phyloP scores from a whole-genome alignment of 1,140 invertebrate genomes.

The Vanessa atalanta region DNA sequence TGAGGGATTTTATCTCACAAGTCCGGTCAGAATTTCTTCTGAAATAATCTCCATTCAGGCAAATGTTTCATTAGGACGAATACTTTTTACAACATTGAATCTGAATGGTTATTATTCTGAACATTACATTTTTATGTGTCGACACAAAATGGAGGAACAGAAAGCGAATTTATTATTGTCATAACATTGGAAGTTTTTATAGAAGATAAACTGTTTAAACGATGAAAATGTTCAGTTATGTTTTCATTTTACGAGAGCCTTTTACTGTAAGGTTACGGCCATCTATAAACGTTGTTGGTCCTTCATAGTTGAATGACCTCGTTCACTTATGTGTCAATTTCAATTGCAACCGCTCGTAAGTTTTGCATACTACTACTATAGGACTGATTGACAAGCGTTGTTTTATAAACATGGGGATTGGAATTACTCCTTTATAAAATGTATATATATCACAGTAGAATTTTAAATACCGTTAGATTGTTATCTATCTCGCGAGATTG shows the following conservation, averaged over 20 bases:
- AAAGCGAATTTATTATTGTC: constrained; percentile 56
- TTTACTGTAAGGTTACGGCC: constrained; percentile 40
- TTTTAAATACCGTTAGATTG: no score
- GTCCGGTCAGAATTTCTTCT: not conserved
- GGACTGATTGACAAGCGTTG: no score
- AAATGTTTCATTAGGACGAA: constrained; percentile 44
- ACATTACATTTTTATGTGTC: constrained; percentile 52
- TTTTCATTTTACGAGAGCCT: constrained; percentile 47
- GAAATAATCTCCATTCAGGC: constrained; percentile 12
- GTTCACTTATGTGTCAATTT: constrained; percentile 36
- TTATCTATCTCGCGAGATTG: no score
- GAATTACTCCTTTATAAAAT: no score
- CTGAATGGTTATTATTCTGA: constrained; percentile 51
- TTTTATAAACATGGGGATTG: no score
- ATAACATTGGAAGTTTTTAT: constrained; percentile 53
- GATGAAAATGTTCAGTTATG: constrained; percentile 47
- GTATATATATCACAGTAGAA: no score
- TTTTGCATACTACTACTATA: not conserved
- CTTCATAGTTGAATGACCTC: constrained; percentile 39
- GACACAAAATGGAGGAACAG: constrained; percentile 47
- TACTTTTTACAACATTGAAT: constrained; percentile 53
- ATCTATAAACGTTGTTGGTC: constrained; percentile 40
- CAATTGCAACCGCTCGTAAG: constrained; percentile 21
- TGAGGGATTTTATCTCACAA: not conserved
- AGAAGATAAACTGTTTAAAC: constrained; percentile 55